Conservation (phyloP, 23 tunicate genomes). For the Oikopleura dioica region DNA sequence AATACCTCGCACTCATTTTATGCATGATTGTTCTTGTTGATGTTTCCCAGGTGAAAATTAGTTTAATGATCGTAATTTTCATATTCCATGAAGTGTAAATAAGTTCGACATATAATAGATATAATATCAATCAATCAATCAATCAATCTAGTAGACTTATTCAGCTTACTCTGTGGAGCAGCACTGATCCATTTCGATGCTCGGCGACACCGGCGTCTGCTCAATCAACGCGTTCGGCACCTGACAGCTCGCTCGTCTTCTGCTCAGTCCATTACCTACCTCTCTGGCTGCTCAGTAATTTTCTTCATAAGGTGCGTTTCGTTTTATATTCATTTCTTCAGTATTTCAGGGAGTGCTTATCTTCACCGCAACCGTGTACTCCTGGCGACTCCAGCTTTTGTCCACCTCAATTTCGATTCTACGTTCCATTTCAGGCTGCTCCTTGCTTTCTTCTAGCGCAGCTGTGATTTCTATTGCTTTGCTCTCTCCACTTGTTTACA, state of each 20-base stretch:
- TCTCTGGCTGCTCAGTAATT: slow-evolving; percentile 10
- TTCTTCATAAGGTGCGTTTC: background rate
- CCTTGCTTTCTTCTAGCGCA: background rate
- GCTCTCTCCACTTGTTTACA: background rate
- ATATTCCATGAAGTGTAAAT: too few species aligned
- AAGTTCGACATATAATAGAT: too few species aligned
- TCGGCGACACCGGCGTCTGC: too few species aligned
- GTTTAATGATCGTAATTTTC: too few species aligned
- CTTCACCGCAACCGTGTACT: background rate
- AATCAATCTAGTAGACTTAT: too few species aligned
- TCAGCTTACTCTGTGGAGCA: slow-evolving; percentile 4
- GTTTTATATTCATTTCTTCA: background rate
- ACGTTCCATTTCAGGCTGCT: background rate
- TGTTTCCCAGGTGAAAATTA: slow-evolving; percentile 1
- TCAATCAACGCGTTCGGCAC: too few species aligned
- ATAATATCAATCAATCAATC: too few species aligned
- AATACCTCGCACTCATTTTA: background rate
- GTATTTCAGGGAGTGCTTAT: slow-evolving; percentile 5
- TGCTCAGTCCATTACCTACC: slow-evolving; percentile 8
- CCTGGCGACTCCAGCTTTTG: slow-evolving; percentile 3
- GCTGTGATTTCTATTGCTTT: background rate
- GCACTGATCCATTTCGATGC: slow-evolving; percentile 1
- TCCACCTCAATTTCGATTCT: background rate
- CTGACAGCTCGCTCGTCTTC: background rate
- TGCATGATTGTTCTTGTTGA: background rate